These are phyloP conservation scores for Channa maculata DNA, from an alignment of 2,113 vertebrate genomes.

Conservation along the genomic window DNA sequence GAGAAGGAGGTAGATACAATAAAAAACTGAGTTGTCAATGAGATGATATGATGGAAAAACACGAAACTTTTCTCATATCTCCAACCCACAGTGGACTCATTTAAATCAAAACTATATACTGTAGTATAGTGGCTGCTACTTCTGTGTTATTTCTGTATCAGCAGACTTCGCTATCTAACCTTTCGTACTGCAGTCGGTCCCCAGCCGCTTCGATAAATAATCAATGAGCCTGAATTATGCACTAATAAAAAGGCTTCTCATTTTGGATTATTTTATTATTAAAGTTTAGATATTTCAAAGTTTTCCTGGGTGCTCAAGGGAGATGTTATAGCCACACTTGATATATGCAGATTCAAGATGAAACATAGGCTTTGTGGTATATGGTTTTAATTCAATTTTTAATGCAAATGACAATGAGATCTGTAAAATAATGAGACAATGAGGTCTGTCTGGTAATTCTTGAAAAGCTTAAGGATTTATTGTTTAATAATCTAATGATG, in stretches of 20 bases:
- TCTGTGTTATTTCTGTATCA: constrained; percentile 61
- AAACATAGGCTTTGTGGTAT: background rate
- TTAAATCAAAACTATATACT: constrained; percentile 37
- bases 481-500: background rate
- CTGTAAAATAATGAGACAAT: background rate
- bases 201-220: constrained; percentile 67
- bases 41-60: constrained; percentile 12
- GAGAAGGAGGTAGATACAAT: background rate
- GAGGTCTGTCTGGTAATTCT: background rate
- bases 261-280: constrained; percentile 74
- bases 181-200: constrained; percentile 65
- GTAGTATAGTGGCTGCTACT: constrained; percentile 7
- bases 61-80: background rate
- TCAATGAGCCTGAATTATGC: constrained; percentile 78
- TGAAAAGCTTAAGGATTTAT: background rate
- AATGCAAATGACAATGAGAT: constrained; percentile 9
- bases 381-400: background rate
- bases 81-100: constrained; percentile 35
- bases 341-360: constrained; percentile 17
- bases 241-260: constrained; percentile 73
- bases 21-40: background rate
- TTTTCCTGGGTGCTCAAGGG: constrained; percentile 23
- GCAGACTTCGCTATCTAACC: constrained; percentile 61
- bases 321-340: constrained; percentile 24
- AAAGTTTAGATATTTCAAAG: constrained; percentile 62